Evolutionary conservation across 2,113 vertebrate species (phyloP).

Genomic region (Pipra filicauda): DNA sequence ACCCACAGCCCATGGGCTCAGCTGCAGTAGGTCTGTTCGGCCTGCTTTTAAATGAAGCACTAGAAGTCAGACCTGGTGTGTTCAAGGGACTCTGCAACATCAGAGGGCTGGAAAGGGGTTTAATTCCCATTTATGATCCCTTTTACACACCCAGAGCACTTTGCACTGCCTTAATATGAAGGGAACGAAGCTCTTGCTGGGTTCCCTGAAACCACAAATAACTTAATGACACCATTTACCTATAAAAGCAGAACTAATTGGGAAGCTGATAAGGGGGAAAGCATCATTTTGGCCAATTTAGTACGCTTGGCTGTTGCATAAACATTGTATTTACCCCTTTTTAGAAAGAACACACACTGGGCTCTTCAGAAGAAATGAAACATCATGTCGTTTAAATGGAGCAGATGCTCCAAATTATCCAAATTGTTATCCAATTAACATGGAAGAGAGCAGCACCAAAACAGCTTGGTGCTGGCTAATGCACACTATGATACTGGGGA

Average conservation of each 20-base stretch:
- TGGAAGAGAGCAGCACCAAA: neutral
- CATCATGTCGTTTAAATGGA: neutral
- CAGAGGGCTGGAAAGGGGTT: neutral
- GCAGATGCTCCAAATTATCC: constrained; percentile 50
- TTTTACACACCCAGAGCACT: neutral
- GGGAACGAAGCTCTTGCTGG: neutral
- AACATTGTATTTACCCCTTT: neutral
- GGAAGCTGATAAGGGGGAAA: constrained; percentile 23
- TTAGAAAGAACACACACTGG: neutral
- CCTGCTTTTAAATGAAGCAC: accelerated
- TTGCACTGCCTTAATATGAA: neutral
- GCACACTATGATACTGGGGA: neutral
- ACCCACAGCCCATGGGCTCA: accelerated
- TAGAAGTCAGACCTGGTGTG: neutral
- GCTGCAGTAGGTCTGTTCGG: accelerated
- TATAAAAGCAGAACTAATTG: constrained; percentile 1
- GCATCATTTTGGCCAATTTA: neutral
- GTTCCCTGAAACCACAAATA: neutral
- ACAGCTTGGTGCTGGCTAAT: neutral
- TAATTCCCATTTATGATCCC: neutral
- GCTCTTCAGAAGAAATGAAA: neutral
- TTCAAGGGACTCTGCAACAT: neutral
- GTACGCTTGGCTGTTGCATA: neutral
- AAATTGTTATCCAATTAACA: constrained; percentile 33
- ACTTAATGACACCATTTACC: neutral